Evolutionary conservation across 2,797 vertebrate species (phyloP).

Genomic region (Darevskia mixta): DNA sequence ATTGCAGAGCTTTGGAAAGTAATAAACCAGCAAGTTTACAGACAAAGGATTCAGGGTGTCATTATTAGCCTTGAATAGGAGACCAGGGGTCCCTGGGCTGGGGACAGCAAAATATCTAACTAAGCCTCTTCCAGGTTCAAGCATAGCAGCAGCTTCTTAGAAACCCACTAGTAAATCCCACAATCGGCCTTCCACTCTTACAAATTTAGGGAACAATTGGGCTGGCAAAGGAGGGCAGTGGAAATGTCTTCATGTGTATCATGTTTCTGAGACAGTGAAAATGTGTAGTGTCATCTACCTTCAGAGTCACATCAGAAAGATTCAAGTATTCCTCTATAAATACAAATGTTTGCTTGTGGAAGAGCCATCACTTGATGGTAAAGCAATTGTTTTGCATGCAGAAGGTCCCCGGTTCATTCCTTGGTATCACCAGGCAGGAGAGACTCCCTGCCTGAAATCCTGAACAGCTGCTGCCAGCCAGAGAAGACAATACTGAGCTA

Average conservation of each 20-base stretch:
- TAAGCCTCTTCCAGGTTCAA: neutral
- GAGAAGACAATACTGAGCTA: no score
- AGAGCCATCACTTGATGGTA: no score
- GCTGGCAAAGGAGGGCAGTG: neutral
- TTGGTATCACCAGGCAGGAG: no score
- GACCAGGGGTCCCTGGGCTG: neutral
- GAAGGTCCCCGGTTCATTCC: no score
- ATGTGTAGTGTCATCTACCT: neutral
- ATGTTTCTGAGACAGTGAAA: neutral
- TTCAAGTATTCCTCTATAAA: neutral
- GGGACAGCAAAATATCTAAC: neutral
- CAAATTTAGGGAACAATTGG: neutral
- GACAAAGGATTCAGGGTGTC: neutral
- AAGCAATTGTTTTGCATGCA: no score
- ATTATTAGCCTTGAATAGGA: neutral
- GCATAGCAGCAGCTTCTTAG: neutral
- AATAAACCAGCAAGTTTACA: constrained; percentile 20
- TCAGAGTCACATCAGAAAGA: neutral
- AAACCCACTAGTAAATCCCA: neutral
- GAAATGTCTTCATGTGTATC: neutral
- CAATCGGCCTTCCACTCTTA: neutral
- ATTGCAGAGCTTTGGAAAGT: constrained; percentile 4
- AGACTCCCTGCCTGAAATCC: no score
- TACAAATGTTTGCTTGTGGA: neutral
- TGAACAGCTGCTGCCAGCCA: no score